Percentiles rank a stretch among this genome's conserved stretches.
Evolutionary conservation across 2,888 invertebrate genomes (phyloP).

Genomic region (Thymelicus acteon): DNA sequence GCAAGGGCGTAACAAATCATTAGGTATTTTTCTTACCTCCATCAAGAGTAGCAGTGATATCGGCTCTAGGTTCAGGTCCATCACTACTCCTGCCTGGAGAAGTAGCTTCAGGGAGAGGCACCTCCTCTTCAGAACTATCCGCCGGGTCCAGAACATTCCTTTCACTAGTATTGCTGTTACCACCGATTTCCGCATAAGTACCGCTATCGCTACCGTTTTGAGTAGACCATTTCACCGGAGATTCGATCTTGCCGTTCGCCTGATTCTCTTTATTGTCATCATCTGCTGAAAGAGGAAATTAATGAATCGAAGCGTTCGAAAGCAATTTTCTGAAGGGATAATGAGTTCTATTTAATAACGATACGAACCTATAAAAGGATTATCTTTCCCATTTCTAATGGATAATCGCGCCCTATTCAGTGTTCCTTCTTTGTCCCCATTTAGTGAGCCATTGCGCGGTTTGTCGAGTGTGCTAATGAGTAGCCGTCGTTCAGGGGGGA

Average conservation of each 20-base stretch:
- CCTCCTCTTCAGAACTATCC: constrained; percentile 80
- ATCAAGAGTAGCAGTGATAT: constrained; percentile 76
- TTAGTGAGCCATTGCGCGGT: constrained; percentile 73
- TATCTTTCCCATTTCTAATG: constrained; percentile 79
- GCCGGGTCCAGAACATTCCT: constrained; percentile 78
- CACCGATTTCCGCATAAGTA: constrained; percentile 81
- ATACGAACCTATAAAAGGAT: constrained; percentile 74
- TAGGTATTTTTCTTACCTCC: constrained; percentile 57
- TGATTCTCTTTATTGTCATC: constrained; percentile 82
- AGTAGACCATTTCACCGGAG: constrained; percentile 76
- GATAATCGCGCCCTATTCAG: constrained; percentile 71
- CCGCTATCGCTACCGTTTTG: constrained; percentile 82
- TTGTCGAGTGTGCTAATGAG: constrained; percentile 77
- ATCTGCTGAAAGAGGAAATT: constrained; percentile 53
- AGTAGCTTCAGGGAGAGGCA: constrained; percentile 75
- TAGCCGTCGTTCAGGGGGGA: constrained; percentile 74
- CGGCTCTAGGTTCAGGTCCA: constrained; percentile 78
- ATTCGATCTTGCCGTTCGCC: constrained; percentile 78
- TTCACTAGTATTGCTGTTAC: constrained; percentile 75
- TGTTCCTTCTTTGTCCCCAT: constrained; percentile 77
- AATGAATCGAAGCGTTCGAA: constrained; percentile 21
- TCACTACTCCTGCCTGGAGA: constrained; percentile 80
- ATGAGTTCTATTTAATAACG: constrained; percentile 13
- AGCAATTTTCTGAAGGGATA: constrained; percentile 22
- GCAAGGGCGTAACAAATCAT: not conserved